phyloP scores from a whole-genome alignment of 2,113 vertebrate genomes.

The Pterocles orientalis region DNA sequence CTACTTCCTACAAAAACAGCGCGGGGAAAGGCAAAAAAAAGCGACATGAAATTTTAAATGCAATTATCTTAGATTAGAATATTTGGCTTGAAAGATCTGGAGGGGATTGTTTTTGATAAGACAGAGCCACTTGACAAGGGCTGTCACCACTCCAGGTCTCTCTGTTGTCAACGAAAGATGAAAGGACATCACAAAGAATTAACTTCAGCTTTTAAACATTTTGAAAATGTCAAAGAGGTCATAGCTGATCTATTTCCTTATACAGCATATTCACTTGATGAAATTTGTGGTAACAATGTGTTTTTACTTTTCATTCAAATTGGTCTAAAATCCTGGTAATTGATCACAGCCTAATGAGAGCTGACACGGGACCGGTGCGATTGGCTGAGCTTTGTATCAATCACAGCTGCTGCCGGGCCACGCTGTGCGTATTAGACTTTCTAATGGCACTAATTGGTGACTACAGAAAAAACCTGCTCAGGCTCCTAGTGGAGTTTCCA shows the following conservation, averaged over 20 bases:
- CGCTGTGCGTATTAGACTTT: conserved; percentile 10
- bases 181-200: conserved; percentile 80
- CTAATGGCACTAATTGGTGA: conserved; percentile 66
- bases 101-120: conserved; percentile 79
- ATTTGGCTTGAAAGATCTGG: conserved; percentile 75
- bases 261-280: conserved; percentile 75
- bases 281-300: conserved; percentile 75
- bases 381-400: conserved; percentile 66
- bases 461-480: conserved; percentile 8
- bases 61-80: conserved; percentile 81
- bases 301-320: conserved; percentile 71
- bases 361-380: conserved; percentile 49
- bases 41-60: conserved; percentile 71
- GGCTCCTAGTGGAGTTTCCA: conserved; percentile 33
- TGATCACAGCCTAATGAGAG: conserved; percentile 66
- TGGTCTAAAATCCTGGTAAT: conserved; percentile 50
- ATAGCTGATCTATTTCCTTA: conserved; percentile 70
- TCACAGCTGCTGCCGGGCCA: conserved; percentile 51
- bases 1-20: background rate
- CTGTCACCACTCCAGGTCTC: conserved; percentile 75
- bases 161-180: conserved; percentile 75
- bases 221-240: conserved; percentile 81
- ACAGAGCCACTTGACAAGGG: conserved; percentile 72
- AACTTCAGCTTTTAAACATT: conserved; percentile 83
- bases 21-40: conserved; percentile 26